Base-by-base conservation (phyloP, 2,113 vertebrate genomes). In the Gallinago paraguaiae region DNA sequence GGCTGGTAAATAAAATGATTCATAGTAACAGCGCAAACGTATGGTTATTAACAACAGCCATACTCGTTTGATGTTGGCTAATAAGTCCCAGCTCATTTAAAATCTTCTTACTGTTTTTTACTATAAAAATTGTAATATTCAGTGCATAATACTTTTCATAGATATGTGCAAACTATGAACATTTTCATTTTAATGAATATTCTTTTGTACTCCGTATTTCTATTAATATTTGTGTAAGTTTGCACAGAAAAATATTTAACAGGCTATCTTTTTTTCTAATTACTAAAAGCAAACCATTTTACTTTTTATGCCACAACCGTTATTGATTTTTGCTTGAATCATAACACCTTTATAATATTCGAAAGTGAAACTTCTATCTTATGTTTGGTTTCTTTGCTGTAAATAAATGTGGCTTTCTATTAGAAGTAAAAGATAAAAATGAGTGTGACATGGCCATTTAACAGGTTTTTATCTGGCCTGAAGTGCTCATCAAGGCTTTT, bases 401-500 rank as follows among this genome's bases (percentile, higher is more conserved):
- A 72, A 91, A 90, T 81, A 93, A 84, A 84, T 35, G 45, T 64
- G 59, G 30, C 48, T 93, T 95, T 93, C 39, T 75, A 0, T 68
- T 78, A 82, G 39, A 84, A 88, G 14, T 60, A 56, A 79, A 79
- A 92, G 69, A 68, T 68, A 79, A 86, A 88, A 93, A 75, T 64
- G 46, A 46, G 51, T 57, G 56, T 53, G 80, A 86, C 35, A 30
- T 75, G 65, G 80, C 57, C 61, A 68, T 95, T 95, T 89, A 93
- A 92, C 57, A 89, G 81, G 77, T 94, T 94, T 60, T 88, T 92
- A 50, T 85, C 61, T 95, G 74, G 28, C 78, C 86, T 95, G 48
- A 95, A 96, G 69, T 84, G 72, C 80, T 96, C 80, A 86, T 94
- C 86, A 86, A 79, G 69, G 53, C 77, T 88, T 91, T 86, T 65